Conservation (phyloP, 2,888 invertebrate genomes). For the Acanthococcus lagerstroemiae region DNA sequence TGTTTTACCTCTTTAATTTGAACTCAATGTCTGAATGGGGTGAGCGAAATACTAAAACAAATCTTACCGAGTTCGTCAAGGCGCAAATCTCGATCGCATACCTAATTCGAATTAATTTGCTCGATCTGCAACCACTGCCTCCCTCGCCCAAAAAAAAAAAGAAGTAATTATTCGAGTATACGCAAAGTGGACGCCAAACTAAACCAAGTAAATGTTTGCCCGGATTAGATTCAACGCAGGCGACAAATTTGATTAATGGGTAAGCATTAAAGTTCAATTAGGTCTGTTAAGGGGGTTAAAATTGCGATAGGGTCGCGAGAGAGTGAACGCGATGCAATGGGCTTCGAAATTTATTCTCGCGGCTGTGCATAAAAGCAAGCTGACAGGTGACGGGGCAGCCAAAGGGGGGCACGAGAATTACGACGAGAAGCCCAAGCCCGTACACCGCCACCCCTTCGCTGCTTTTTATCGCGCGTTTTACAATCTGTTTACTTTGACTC, state of each 20-base stretch:
- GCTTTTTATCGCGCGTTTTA: slow-evolving; percentile 22
- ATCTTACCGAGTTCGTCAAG: too few relatives aligned
- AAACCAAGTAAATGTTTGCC: background rate
- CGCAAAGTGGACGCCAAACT: background rate
- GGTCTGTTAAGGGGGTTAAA: slow-evolving; percentile 32
- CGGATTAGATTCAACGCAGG: slow-evolving; percentile 20
- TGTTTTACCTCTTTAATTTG: background rate
- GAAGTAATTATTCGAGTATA: background rate
- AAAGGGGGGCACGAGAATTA: background rate
- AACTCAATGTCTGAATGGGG: too few relatives aligned
- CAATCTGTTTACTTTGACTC: slow-evolving; percentile 31
- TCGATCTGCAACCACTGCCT: too few relatives aligned
- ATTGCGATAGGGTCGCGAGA: slow-evolving; percentile 6
- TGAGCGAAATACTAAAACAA: too few relatives aligned
- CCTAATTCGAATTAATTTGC: too few relatives aligned
- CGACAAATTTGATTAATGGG: slow-evolving; percentile 34
- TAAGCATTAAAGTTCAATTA: slow-evolving; percentile 39
- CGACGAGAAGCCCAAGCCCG: too few relatives aligned
- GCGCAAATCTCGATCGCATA: too few relatives aligned
- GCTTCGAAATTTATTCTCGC: slow-evolving; percentile 9
- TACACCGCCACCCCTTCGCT: background rate
- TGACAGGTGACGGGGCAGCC: background rate
- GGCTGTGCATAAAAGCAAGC: slow-evolving; percentile 5
- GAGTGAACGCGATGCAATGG: slow-evolving; percentile 7
- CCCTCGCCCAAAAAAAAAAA: background rate